Evolutionary conservation across 1,140 invertebrate species (phyloP).

Genomic region (Caerostris extrusa): DNA sequence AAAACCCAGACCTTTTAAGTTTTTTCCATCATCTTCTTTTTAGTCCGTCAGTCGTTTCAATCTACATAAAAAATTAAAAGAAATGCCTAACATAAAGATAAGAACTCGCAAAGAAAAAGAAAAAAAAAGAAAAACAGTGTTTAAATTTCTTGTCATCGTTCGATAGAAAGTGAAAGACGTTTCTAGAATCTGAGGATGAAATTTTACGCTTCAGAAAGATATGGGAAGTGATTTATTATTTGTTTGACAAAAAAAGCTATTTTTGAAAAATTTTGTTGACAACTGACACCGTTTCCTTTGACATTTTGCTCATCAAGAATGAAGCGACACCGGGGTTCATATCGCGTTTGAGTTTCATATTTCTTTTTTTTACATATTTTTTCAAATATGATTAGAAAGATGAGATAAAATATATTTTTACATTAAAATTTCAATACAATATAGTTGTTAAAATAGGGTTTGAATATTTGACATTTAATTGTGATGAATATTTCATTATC

Average conservation of each 20-base stretch:
- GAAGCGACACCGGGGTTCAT: background rate
- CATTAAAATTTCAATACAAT: too few species aligned
- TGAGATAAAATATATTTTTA: too few species aligned
- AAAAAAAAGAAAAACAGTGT: slow-evolving; percentile 40
- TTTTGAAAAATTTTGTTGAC: background rate
- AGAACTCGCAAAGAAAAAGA: background rate
- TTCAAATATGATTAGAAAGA: background rate
- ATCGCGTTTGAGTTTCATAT: background rate
- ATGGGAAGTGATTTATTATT: slow-evolving; percentile 48
- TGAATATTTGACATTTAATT: too few species aligned
- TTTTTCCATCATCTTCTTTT: background rate
- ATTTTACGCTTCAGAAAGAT: slow-evolving; percentile 15
- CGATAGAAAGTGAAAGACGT: background rate
- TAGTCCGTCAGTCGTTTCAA: background rate
- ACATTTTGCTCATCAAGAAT: too few species aligned
- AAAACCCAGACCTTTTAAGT: background rate
- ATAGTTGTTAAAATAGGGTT: too few species aligned
- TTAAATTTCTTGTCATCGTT: slow-evolving; percentile 51
- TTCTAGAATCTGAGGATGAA: slow-evolving; percentile 16
- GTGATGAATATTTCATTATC: too few species aligned
- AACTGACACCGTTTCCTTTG: background rate
- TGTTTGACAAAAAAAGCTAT: slow-evolving; percentile 33
- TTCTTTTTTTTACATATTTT: background rate
- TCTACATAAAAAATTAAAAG: slow-evolving; percentile 14
- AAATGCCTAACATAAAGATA: slow-evolving; percentile 36